A percentile compares a stretch with the other conserved stretches of the same genome.
Evolutionary conservation across 2,797 vertebrate genomes (phyloP).

Genomic region (Nannoperca obscura): DNA sequence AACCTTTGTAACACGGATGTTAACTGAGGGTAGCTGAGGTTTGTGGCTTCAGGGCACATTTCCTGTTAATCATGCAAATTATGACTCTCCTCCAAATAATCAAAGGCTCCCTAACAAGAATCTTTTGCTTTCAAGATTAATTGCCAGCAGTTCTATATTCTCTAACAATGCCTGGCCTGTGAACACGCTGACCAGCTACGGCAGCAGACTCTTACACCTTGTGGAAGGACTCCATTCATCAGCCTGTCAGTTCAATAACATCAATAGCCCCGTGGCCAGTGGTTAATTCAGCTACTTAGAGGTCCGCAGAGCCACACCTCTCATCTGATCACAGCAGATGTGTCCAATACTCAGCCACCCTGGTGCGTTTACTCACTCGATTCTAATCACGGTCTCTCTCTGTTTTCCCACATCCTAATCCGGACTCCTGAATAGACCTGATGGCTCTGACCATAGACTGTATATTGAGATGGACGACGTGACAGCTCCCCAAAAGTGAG

Average conservation of each 20-base stretch:
- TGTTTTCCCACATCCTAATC: constrained; percentile 34
- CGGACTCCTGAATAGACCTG: constrained; percentile 32
- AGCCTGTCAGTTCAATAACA: constrained; percentile 77
- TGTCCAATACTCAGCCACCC: constrained; percentile 66
- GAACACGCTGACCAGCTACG: constrained; percentile 48
- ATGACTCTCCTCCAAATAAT: constrained; percentile 53
- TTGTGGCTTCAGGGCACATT: constrained; percentile 47
- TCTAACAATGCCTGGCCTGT: constrained; percentile 25
- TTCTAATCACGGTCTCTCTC: constrained; percentile 60
- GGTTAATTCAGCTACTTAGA: constrained; percentile 81
- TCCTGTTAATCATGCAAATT: constrained; percentile 62
- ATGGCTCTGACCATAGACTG: constrained; percentile 13
- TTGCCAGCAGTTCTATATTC: constrained; percentile 39
- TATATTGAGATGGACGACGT: no score
- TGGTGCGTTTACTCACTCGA: constrained; percentile 54
- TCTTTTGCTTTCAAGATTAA: constrained; percentile 56
- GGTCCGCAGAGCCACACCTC: constrained; percentile 66
- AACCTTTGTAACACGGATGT: constrained; percentile 42
- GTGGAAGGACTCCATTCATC: constrained; percentile 78
- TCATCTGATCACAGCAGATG: constrained; percentile 73
- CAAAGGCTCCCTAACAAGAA: constrained; percentile 50
- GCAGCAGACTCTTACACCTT: constrained; percentile 54
- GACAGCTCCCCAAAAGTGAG: no score
- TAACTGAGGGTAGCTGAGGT: constrained; percentile 38
- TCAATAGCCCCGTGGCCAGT: constrained; percentile 76